Evolutionary conservation across 2,888 invertebrate species (phyloP).

Genomic region (Tetheella fluctuosa): DNA sequence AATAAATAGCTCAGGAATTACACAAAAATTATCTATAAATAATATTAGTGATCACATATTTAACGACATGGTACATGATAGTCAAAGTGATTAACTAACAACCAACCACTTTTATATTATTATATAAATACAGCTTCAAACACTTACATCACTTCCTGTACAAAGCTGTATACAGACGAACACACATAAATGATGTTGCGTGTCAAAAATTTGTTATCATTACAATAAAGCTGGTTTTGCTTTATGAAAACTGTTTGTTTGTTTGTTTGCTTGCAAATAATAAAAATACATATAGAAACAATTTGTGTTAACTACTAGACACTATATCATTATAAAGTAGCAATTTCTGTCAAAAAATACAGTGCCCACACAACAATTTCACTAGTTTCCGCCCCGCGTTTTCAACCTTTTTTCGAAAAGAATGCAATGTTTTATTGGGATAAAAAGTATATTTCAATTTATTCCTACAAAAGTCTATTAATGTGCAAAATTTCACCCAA

Average conservation of each 20-base stretch:
- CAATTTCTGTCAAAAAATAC: background rate
- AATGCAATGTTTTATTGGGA: too few species aligned
- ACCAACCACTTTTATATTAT: background rate
- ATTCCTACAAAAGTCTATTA: too few species aligned
- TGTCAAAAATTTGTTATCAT: slow-evolving; percentile 2
- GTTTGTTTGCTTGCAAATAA: background rate
- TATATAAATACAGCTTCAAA: background rate
- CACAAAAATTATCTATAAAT: too few species aligned
- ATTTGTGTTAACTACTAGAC: background rate
- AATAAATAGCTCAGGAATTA: too few species aligned
- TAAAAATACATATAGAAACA: background rate
- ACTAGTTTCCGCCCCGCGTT: too few species aligned
- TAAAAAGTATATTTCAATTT: too few species aligned
- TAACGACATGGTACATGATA: background rate
- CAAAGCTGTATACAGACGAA: background rate
- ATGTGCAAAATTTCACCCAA: too few species aligned
- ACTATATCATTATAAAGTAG: background rate
- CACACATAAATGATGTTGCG: background rate
- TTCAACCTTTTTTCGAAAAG: too few species aligned
- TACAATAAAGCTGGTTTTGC: background rate
- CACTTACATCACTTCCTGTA: background rate
- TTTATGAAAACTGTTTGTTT: slow-evolving; percentile 6
- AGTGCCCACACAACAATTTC: too few species aligned
- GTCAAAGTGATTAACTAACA: background rate
- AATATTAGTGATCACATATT: background rate